A percentile compares a stretch with the other conserved stretches of the same genome.
Conservation (phyloP, 2,797 vertebrate species). For the Petrocephalus schoutedeni region DNA sequence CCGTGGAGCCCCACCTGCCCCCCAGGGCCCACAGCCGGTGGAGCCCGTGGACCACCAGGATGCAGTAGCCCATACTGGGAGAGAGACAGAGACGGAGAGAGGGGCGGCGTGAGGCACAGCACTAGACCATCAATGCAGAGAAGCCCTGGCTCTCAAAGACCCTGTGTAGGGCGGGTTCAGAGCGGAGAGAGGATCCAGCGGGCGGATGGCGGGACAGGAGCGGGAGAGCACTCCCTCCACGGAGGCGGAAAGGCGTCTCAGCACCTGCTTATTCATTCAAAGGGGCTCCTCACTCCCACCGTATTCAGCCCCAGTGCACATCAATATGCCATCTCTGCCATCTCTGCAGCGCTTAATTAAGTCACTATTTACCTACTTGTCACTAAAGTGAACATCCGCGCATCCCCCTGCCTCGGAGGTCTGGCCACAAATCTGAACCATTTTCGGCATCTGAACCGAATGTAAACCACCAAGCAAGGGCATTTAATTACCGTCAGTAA, state of each 20-base stretch:
- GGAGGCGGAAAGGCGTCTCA: neutral
- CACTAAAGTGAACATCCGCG: neutral
- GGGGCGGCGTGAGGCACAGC: neutral
- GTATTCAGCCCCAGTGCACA: neutral
- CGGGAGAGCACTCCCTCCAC: neutral
- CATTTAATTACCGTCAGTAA: neutral
- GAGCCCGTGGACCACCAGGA: slow-evolving; percentile 83
- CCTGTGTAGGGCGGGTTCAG: neutral
- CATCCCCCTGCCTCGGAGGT: neutral
- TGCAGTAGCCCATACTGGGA: slow-evolving; percentile 90
- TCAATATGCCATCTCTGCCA: slow-evolving; percentile 11
- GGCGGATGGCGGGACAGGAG: neutral
- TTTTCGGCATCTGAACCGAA: neutral
- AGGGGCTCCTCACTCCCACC: neutral
- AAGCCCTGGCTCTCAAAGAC: neutral
- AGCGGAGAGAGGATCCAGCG: neutral
- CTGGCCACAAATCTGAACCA: neutral
- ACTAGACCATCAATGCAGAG: neutral
- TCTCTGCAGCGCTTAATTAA: neutral
- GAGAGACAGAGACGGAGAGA: neutral
- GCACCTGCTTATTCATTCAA: neutral
- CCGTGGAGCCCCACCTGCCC: slow-evolving; percentile 68
- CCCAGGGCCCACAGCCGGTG: slow-evolving; percentile 69
- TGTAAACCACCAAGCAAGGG: neutral
- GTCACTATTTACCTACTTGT: neutral